A percentile compares a stretch with the other conserved stretches of the same genome.
Evolutionary conservation across 2,888 invertebrate genomes (phyloP).

Genomic region (Athripsodes cinereus): DNA sequence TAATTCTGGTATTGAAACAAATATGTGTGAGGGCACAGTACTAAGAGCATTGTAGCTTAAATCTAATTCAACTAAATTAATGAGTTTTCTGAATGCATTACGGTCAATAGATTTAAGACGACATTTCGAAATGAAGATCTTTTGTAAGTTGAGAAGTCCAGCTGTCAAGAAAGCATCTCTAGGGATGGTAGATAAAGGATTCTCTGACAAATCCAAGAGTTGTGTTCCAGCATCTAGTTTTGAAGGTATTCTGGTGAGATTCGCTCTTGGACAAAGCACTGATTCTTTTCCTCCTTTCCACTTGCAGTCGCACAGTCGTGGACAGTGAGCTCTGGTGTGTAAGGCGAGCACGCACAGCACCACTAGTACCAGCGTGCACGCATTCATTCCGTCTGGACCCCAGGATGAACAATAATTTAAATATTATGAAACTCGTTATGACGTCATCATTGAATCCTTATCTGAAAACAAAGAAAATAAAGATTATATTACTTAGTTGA

Average conservation of each 20-base stretch:
- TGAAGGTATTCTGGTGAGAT: conserved; percentile 65
- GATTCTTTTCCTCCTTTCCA: conserved; percentile 86
- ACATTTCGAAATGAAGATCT: conserved; percentile 68
- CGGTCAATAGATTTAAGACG: conserved; percentile 62
- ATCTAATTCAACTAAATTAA: conserved; percentile 76
- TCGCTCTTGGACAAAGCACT: conserved; percentile 71
- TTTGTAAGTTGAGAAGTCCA: conserved; percentile 74
- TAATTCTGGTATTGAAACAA: conserved; percentile 66
- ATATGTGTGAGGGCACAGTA: conserved; percentile 65
- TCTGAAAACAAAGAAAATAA: too few species aligned
- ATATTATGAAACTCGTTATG: too few species aligned
- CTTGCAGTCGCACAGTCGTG: conserved; percentile 76
- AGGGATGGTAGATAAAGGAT: conserved; percentile 59
- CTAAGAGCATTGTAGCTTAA: conserved; percentile 65
- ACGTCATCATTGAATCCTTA: too few species aligned
- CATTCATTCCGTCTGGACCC: conserved; percentile 19
- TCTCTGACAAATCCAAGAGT: conserved; percentile 71
- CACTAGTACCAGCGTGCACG: conserved; percentile 35
- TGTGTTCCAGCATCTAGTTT: conserved; percentile 74
- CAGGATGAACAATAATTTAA: neutral
- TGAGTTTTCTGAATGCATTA: conserved; percentile 69
- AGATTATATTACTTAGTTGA: too few species aligned
- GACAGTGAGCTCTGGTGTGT: conserved; percentile 56
- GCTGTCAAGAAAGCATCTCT: conserved; percentile 70
- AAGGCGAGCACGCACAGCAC: conserved; percentile 40